Evolutionary conservation across 2,888 invertebrate genomes (phyloP).

Genomic region (Eretmocerus hayati): DNA sequence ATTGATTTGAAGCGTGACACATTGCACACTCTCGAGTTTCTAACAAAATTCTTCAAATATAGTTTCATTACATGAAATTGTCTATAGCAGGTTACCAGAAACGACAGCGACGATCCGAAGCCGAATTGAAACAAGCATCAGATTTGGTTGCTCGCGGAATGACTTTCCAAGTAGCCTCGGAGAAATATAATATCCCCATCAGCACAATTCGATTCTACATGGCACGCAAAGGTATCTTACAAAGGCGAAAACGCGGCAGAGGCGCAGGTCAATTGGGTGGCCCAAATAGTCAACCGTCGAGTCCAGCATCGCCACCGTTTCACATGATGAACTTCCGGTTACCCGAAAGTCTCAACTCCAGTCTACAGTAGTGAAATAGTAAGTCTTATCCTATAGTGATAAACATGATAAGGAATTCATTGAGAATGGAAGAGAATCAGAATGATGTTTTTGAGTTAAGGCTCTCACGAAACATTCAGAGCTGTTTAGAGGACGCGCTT

Average conservation of each 20-base stretch:
- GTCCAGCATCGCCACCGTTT: conserved; percentile 66
- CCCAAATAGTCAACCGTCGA: conserved; percentile 48
- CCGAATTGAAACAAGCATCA: conserved; percentile 70
- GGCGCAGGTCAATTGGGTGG: conserved; percentile 47
- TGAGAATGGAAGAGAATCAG: conserved; percentile 1
- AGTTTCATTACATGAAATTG: too few relatives aligned
- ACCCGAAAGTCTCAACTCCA: conserved; percentile 52
- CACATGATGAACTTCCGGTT: conserved; percentile 72
- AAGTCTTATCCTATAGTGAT: conserved; percentile 12
- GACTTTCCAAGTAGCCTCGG: conserved; percentile 81
- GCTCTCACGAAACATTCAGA: conserved; percentile 27
- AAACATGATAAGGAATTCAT: background rate
- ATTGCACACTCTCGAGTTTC: too few relatives aligned
- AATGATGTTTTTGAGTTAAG: too few relatives aligned
- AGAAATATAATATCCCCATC: conserved; percentile 81
- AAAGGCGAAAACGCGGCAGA: conserved; percentile 70
- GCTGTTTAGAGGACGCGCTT: conserved; percentile 37
- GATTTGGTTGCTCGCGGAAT: conserved; percentile 80
- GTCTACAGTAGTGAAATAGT: conserved; percentile 42
- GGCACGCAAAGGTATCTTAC: conserved; percentile 78
- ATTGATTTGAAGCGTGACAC: too few relatives aligned
- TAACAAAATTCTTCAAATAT: too few relatives aligned
- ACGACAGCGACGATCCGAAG: conserved; percentile 63
- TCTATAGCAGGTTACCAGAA: conserved; percentile 40
- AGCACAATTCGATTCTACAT: conserved; percentile 83